phyloP scores from a whole-genome alignment of 2,797 vertebrate species.

The Arctocebus calabarensis region DNA sequence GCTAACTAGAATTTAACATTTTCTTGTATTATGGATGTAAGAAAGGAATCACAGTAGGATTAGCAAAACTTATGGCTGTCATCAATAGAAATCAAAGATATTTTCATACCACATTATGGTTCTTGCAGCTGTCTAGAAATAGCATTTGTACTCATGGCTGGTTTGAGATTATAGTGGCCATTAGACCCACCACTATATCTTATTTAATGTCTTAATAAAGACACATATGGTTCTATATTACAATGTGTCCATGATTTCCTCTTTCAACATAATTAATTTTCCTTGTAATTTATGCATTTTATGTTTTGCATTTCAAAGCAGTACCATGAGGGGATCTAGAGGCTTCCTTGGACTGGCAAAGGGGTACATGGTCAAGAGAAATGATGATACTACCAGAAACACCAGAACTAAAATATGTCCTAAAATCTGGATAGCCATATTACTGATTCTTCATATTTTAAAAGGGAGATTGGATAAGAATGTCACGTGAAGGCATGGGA shows the following conservation, averaged over 20 bases:
- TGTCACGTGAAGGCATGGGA: not conserved
- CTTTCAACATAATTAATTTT: conserved; percentile 32
- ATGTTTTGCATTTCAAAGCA: not conserved
- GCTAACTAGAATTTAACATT: not conserved
- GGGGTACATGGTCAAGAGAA: not conserved
- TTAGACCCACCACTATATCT: not conserved
- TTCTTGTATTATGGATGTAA: not conserved
- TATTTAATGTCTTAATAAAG: conserved; percentile 33
- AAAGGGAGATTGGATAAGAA: not conserved
- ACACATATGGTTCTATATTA: not conserved
- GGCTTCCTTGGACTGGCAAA: not conserved
- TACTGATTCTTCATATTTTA: not conserved
- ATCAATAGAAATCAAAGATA: conserved; percentile 7
- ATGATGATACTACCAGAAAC: not conserved
- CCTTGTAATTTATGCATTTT: not conserved
- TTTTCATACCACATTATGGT: not conserved
- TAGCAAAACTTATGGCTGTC: not conserved
- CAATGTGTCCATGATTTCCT: not conserved
- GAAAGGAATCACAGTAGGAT: not conserved
- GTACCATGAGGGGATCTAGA: not conserved
- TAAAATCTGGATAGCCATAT: not conserved
- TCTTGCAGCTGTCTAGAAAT: not conserved
- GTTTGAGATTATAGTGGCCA: not conserved
- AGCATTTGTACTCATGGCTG: not conserved
- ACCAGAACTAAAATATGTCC: not conserved